Percentiles rank a stretch among this genome's conserved stretches.
Evolutionary conservation across 2,888 invertebrate species (phyloP).

Genomic region (Apodemia mormo): DNA sequence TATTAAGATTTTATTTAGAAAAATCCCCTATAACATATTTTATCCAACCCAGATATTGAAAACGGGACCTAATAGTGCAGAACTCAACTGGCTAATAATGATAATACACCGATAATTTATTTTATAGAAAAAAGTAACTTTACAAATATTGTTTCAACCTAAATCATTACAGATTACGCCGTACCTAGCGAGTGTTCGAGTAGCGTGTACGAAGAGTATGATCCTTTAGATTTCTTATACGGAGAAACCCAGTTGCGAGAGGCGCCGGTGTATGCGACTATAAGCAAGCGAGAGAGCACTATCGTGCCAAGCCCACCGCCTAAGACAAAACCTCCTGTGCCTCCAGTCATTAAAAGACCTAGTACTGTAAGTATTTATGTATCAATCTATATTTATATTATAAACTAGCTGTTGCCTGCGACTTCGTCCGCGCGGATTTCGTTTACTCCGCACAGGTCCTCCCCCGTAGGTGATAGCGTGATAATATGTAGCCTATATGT

Average conservation of each 20-base stretch:
- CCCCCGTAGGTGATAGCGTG: too few species aligned
- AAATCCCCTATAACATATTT: too few species aligned
- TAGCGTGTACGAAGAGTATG: constrained; percentile 77
- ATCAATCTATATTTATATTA: too few species aligned
- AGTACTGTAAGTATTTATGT: constrained; percentile 60
- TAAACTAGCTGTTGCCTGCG: too few species aligned
- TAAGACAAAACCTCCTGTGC: constrained; percentile 64
- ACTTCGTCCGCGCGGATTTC: too few species aligned
- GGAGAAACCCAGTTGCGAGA: constrained; percentile 77
- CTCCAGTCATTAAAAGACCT: constrained; percentile 60
- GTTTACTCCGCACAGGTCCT: too few species aligned
- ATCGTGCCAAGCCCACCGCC: constrained; percentile 73
- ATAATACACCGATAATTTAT: neutral
- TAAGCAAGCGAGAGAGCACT: constrained; percentile 61
- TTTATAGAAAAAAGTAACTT: neutral
- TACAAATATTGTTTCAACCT: neutral
- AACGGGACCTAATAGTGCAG: too few species aligned
- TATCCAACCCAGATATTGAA: too few species aligned
- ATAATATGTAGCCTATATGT: too few species aligned
- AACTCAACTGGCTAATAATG: too few species aligned
- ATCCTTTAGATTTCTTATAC: constrained; percentile 74
- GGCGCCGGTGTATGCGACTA: constrained; percentile 66
- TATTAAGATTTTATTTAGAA: too few species aligned
- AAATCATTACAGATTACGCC: constrained; percentile 55
- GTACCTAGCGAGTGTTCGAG: constrained; percentile 67